Conservation (phyloP, 2,797 vertebrate genomes). For the Heterohyrax brucei region DNA sequence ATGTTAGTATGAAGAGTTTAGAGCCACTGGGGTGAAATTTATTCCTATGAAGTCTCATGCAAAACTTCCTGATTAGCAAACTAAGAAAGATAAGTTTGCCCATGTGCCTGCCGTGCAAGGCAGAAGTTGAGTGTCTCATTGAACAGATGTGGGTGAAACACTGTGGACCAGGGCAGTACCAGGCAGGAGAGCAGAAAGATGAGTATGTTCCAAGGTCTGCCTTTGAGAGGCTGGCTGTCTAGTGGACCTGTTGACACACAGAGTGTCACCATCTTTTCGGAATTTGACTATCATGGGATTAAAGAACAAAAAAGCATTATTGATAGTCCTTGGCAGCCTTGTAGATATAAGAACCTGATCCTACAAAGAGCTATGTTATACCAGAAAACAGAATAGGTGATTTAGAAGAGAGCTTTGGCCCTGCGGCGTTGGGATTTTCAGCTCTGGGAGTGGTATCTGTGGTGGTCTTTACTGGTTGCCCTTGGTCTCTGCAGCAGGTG, state of each 20-base stretch:
- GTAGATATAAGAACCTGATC: background rate
- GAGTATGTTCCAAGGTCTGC: fast-evolving
- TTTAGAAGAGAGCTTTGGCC: background rate
- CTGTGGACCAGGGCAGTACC: background rate
- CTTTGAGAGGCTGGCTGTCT: background rate
- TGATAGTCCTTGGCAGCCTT: background rate
- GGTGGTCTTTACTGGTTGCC: background rate
- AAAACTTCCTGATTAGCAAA: background rate
- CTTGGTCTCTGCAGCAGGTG: background rate
- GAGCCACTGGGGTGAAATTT: background rate
- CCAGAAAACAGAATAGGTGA: background rate
- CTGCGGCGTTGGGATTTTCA: background rate
- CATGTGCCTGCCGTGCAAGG: background rate
- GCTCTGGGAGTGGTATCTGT: background rate
- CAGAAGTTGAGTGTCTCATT: background rate
- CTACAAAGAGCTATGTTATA: background rate
- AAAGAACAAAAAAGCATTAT: background rate
- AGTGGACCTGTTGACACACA: fast-evolving
- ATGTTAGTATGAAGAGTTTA: background rate
- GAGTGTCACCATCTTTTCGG: background rate
- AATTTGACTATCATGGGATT: background rate
- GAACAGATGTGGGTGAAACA: fast-evolving
- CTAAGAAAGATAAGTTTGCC: background rate
- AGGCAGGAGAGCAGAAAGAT: background rate
- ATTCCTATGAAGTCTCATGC: background rate